Evolutionary conservation across 2,797 vertebrate genomes (phyloP), one percentile per base, ranked within the genome.

Genomic region (Sparus aurata): DNA sequence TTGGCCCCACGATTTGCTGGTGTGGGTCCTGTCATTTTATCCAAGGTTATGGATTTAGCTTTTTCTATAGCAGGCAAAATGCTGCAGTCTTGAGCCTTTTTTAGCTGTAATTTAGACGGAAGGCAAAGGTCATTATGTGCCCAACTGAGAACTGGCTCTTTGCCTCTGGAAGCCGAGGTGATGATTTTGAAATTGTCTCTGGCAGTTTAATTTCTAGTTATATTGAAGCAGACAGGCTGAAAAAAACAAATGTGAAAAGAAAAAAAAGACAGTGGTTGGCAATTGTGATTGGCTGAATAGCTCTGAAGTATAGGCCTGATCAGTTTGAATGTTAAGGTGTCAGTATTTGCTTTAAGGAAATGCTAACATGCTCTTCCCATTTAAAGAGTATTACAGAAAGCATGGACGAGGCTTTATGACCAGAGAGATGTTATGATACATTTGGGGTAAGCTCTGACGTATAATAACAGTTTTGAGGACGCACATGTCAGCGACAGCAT

Each of bases 81-180:
- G 52, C 9, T 27, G 52, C 70, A 34, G 68, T 54, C 53, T 8
- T 57, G 49, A 82, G 57, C 43, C 52, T 80, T 73, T 68, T 30
- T 13, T 74, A 18, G 79, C 75, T 85, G 12, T 80, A 79, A 86
- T 84, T 84, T 84, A 47, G 53, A 60, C 64, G 57, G 53, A 68
- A 77, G 71, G 66, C 67, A 85, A 83, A 86, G 69, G 71, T 76
- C 79, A 75, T 80, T 77, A 77, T 79, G 69, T 61, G 74, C 77
- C 79, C 38, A 64, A 13, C 69, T n/a, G 59, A 80, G 66, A 83
- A 62, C n/a, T 5, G 15, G 1, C 55, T 75, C 61, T 80, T 61
- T 68, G 70, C 75, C 67, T 79, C 63, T 77, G 78, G 83, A 46
- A 45, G 66, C 43, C 18, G 49, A 63, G 69, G 75, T 81, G 72